Evolutionary conservation across 2,113 vertebrate species (phyloP).

Genomic region (Eulacestoma nigropectus): DNA sequence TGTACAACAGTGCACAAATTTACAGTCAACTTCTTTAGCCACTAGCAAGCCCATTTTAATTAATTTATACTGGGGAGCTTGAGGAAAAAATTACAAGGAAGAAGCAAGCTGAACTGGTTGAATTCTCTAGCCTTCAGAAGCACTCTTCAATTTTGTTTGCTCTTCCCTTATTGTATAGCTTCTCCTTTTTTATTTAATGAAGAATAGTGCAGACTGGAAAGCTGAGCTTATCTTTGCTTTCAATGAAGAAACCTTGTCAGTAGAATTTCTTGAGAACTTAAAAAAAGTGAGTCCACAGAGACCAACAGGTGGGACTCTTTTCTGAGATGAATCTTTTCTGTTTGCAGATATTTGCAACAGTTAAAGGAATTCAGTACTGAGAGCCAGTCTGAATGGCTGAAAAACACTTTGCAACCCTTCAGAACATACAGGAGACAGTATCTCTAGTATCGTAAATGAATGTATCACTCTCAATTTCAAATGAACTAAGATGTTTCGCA

Average conservation of each 20-base stretch:
- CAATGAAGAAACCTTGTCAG: not conserved
- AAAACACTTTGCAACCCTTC: not conserved
- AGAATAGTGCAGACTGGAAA: conserved; percentile 6
- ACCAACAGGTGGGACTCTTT: not conserved
- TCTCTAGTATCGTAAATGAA: not conserved
- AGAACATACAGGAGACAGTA: not conserved
- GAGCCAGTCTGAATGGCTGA: not conserved
- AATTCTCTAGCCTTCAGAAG: not conserved
- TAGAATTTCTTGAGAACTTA: not conserved
- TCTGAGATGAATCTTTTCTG: conserved; percentile 32
- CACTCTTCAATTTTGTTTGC: not conserved
- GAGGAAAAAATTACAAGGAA: not conserved
- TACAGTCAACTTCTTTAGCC: not conserved
- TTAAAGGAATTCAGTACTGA: not conserved
- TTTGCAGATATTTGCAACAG: conserved; percentile 33
- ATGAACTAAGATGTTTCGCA: not conserved
- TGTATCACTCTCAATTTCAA: not conserved
- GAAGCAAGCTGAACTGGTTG: not conserved
- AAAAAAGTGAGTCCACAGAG: conserved; percentile 9
- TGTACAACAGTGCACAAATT: not conserved
- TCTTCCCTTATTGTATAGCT: not conserved
- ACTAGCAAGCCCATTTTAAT: not conserved
- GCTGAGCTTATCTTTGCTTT: conserved; percentile 46
- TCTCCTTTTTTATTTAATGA: not conserved
- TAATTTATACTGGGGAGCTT: not conserved